Percentiles rank a stretch among this genome's conserved stretches.
phyloP scores from a whole-genome alignment of 2,888 invertebrate species.

The Gandaritis pyraliata region DNA sequence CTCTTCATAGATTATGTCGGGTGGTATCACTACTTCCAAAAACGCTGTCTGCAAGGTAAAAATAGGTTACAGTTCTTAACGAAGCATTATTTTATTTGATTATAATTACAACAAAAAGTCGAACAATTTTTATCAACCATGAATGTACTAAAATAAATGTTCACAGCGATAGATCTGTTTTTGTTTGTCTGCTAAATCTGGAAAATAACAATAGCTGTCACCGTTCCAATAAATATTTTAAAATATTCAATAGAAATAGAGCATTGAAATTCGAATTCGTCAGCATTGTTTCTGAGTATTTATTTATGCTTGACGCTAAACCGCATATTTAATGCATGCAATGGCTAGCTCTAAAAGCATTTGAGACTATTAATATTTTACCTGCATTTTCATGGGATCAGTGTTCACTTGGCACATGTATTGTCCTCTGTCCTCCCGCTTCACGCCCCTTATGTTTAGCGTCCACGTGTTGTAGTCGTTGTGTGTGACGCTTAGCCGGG shows the following conservation, averaged over 20 bases:
- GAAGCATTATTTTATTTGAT: background rate
- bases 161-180: too few species aligned
- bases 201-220: too few species aligned
- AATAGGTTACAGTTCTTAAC: background rate
- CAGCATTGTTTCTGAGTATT: constrained; percentile 14
- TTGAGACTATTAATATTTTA: constrained; percentile 60
- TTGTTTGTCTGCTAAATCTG: too few species aligned
- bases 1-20: constrained; percentile 94
- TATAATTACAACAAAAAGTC: too few species aligned
- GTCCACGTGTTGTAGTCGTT: constrained; percentile 98
- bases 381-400: constrained; percentile 97
- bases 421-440: constrained; percentile 93
- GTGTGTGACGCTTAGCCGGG: constrained; percentile 94
- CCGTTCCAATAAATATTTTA: too few species aligned
- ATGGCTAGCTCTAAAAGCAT: constrained; percentile 9
- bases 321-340: constrained; percentile 12
- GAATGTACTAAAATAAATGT: too few species aligned
- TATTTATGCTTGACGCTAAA: constrained; percentile 13
- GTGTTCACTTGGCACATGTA: constrained; percentile 98
- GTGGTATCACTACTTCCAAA: constrained; percentile 95
- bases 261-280: constrained; percentile 1
- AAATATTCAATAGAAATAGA: background rate
- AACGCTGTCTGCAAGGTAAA: constrained; percentile 87
- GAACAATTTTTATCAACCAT: too few species aligned
- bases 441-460: constrained; percentile 92